Evolutionary conservation across 2,888 invertebrate genomes (phyloP), one percentile per base, ranked within the genome.

Genomic region (Disparrhopalites patrizii): DNA sequence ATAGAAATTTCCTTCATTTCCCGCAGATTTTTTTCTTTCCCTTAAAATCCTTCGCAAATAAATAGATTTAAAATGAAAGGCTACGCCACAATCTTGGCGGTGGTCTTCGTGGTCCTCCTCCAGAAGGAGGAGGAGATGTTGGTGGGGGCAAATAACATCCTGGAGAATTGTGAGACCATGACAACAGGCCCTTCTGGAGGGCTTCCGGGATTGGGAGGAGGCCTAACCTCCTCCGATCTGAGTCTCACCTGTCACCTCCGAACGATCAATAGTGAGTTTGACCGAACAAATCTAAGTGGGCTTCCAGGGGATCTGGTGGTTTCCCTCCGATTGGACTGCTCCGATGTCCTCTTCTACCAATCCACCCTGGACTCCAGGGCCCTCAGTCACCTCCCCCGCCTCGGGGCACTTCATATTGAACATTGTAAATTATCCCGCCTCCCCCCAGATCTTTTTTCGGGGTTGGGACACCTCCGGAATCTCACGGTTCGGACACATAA

Each of bases 341-440:
- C 89, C 77, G 86, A 89, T 77, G 86, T 87, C 76, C 86, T 90
- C 76, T 86, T 88, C 85, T 88, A 89, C 68, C 86, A 88, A 77
- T 90, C 90, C 78, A 86, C 88, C 66, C 80, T 91, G 76, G 83
- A 85, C 27, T 74, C 79, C 62, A 78, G 77, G 69, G 88, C 90
- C 77, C 89, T 93, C 76, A 84, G 88, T 33, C 91, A 92, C 81
- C 82, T 94, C 76, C 85, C 86, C 71, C 86, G 89, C 77, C 83
- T 93, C 70, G 85, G 89, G 77, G 89, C 90, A 78, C 83, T 93
- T 76, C 86, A 87, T 77, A 83, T 93, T 77, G 89, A 90, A 80
- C 88, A 90, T 79, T 93, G 93, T 83, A 92, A 93, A 82, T 82
- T 93, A 78, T 87, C 87, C 74, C 85, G 87, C 80, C 88, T 93